Percentiles rank a stretch among this genome's conserved stretches.
phyloP scores from a whole-genome alignment of 1,140 invertebrate species.

The Gonatopus flavifemur region DNA sequence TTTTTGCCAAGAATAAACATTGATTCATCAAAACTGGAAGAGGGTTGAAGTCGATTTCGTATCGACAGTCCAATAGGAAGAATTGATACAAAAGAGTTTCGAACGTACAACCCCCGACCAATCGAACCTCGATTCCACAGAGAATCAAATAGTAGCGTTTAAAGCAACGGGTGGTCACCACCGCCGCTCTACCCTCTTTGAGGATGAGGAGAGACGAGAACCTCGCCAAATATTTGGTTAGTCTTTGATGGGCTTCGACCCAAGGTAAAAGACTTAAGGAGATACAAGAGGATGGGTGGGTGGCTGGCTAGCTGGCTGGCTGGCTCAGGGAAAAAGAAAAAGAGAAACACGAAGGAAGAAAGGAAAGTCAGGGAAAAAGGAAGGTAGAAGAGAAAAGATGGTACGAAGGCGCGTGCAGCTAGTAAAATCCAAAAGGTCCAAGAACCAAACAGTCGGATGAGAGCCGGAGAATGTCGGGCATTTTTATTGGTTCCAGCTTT shows the following conservation, averaged over 20 bases:
- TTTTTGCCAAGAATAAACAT: too few relatives aligned
- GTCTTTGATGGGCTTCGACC: slow-evolving; percentile 38
- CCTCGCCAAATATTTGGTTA: slow-evolving; percentile 57
- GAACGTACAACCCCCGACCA: background rate
- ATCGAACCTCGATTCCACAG: background rate
- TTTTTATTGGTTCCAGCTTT: slow-evolving; percentile 36
- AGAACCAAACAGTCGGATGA: slow-evolving; percentile 3
- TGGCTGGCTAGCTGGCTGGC: slow-evolving; percentile 7
- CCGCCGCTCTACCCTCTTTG: slow-evolving; percentile 19
- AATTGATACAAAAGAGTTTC: slow-evolving; percentile 32
- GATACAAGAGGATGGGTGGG: slow-evolving; percentile 12
- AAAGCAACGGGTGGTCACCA: slow-evolving; percentile 12
- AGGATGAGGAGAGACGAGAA: slow-evolving; percentile 38
- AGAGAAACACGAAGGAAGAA: slow-evolving; percentile 3
- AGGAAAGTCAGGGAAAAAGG: slow-evolving; percentile 4
- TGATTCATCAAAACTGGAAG: too few relatives aligned
- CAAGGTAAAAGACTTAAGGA: slow-evolving; percentile 29
- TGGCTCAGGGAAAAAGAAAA: slow-evolving; percentile 6
- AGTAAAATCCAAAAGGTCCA: slow-evolving; percentile 4
- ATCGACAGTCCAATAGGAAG: too few relatives aligned
- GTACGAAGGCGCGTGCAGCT: slow-evolving; percentile 15
- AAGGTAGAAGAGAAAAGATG: background rate
- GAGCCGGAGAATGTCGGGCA: slow-evolving; percentile 29
- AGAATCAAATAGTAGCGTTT: slow-evolving; percentile 30
- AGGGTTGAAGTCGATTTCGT: too few relatives aligned